Evolutionary conservation across 1,140 invertebrate genomes (phyloP).

Genomic region (Hyphantria cunea): DNA sequence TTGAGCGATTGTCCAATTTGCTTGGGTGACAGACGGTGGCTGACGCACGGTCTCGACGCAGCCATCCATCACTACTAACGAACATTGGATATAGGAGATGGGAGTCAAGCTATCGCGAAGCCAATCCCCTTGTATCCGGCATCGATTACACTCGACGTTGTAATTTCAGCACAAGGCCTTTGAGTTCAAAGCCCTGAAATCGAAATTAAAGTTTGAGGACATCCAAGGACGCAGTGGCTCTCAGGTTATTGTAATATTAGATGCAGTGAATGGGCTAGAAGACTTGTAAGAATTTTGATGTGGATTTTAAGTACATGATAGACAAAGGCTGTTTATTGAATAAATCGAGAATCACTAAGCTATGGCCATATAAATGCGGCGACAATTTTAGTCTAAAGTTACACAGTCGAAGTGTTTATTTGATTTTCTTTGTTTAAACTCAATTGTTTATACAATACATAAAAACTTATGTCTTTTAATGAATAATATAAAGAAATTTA

Average conservation of each 20-base stretch:
- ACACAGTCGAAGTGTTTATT: too few relatives aligned
- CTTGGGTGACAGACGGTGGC: slow-evolving; percentile 29
- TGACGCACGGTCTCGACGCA: slow-evolving; percentile 36
- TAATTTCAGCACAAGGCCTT: slow-evolving; percentile 14
- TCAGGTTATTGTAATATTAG: not conserved
- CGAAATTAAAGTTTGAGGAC: not conserved
- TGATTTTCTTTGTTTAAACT: too few relatives aligned
- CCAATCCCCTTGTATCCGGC: slow-evolving; percentile 35
- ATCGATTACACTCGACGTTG: slow-evolving; percentile 35
- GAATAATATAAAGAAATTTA: too few relatives aligned
- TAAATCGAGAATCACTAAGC: too few relatives aligned
- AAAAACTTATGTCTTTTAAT: too few relatives aligned
- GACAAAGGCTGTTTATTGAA: too few relatives aligned
- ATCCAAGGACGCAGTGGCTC: slow-evolving; percentile 1
- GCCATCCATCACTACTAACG: slow-evolving; percentile 58
- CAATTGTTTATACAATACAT: too few relatives aligned
- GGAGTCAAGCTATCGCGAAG: slow-evolving; percentile 33
- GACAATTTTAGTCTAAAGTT: too few relatives aligned
- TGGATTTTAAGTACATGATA: not conserved
- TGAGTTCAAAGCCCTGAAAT: not conserved
- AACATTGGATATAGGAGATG: slow-evolving; percentile 55
- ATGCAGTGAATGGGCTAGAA: too few relatives aligned
- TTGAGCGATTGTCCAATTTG: slow-evolving; percentile 32
- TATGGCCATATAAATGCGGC: too few relatives aligned
- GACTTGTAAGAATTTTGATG: not conserved